phyloP scores from a whole-genome alignment of 2,888 invertebrate species.

The Parthenolecanium corni region DNA sequence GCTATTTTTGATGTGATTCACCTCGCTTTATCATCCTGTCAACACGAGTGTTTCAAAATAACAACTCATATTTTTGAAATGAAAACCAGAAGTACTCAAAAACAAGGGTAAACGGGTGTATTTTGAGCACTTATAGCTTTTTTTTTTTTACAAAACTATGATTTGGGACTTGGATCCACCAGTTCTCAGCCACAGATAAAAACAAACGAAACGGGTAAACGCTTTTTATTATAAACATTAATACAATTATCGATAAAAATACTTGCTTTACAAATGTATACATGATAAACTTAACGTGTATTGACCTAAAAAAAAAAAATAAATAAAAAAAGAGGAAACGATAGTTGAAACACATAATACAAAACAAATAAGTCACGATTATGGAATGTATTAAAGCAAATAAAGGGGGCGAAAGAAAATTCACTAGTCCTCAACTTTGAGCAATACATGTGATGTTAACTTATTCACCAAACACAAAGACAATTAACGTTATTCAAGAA shows the following conservation, averaged over 20 bases:
- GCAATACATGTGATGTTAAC: conserved; percentile 17
- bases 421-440: neutral
- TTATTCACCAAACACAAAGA: conserved; percentile 11
- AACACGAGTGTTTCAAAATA: no score
- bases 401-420: neutral
- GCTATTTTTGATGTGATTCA: no score
- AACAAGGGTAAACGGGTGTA: no score
- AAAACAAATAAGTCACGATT: neutral
- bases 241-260: neutral
- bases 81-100: no score
- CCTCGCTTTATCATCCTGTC: no score
- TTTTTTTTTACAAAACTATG: no score
- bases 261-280: no score
- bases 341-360: neutral
- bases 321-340: conserved; percentile 2
- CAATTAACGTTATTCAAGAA: no score
- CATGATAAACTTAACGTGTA: conserved; percentile 13
- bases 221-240: conserved; percentile 6
- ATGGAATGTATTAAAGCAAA: neutral
- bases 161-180: no score
- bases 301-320: conserved; percentile 2
- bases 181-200: no score
- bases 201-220: neutral
- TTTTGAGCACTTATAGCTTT: no score
- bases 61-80: no score